phyloP scores from a whole-genome alignment of 2,797 vertebrate genomes.

The Sphaeramia orbicularis region DNA sequence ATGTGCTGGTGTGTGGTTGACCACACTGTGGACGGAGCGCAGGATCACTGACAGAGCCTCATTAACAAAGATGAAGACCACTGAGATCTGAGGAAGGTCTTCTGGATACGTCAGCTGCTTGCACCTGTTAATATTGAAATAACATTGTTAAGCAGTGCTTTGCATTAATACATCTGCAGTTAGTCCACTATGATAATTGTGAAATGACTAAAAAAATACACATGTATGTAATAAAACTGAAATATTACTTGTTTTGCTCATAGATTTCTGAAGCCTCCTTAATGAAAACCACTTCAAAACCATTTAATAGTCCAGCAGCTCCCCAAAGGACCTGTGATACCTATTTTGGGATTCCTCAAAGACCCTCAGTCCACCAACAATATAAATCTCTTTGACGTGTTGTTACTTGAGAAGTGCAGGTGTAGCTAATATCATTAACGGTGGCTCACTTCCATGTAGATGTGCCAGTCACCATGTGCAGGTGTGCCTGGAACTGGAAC shows the following conservation, averaged over 20 bases:
- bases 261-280: neutral
- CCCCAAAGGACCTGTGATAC: too few species aligned
- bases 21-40: slow-evolving; percentile 96
- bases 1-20: slow-evolving; percentile 95
- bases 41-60: slow-evolving; percentile 97
- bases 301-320: too few species aligned
- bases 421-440: slow-evolving; percentile 4
- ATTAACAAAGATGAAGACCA: slow-evolving; percentile 98
- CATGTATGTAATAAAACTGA: neutral
- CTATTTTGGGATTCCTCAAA: neutral
- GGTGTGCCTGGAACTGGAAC: neutral
- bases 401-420: neutral
- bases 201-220: neutral
- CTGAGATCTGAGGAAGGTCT: slow-evolving; percentile 94
- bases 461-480: slow-evolving; percentile 1
- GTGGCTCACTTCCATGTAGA: slow-evolving; percentile 2
- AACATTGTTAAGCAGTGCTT: neutral
- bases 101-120: slow-evolving; percentile 88
- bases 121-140: slow-evolving; percentile 84
- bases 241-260: neutral
- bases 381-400: neutral
- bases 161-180: too few species aligned
- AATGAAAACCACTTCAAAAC: neutral
- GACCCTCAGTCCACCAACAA: neutral
- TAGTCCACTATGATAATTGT: too few species aligned